phyloP scores from a whole-genome alignment of 2,113 vertebrate species.

The Megaleporinus macrocephalus region DNA sequence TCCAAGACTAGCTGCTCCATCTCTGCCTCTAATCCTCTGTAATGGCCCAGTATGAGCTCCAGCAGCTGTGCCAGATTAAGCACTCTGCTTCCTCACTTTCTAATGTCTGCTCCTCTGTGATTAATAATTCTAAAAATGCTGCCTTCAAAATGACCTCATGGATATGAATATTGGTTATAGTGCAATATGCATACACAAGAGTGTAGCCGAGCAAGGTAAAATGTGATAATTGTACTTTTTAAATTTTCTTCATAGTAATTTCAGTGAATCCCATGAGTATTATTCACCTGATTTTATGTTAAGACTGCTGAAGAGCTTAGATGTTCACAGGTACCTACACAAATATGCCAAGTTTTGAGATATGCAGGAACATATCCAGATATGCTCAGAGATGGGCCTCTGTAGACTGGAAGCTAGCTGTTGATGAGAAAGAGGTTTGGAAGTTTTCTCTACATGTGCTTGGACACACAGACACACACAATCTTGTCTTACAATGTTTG shows the following conservation, averaged over 20 bases:
- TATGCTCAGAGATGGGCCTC: background rate
- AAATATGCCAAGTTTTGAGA: background rate
- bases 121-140: constrained; percentile 71
- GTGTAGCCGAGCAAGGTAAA: no score
- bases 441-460: constrained; percentile 1
- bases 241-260: background rate
- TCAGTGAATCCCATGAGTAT: no score
- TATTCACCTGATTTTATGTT: background rate
- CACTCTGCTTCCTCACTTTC: constrained; percentile 68
- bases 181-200: background rate
- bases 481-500: background rate
- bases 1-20: constrained; percentile 27
- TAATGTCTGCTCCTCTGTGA: constrained; percentile 86
- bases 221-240: background rate
- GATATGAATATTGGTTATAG: background rate
- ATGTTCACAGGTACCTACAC: constrained; percentile 15
- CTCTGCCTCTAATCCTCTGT: constrained; percentile 78
- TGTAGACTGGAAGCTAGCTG: background rate
- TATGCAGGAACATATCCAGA: constrained; percentile 10
- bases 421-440: background rate
- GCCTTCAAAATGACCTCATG: background rate
- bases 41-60: constrained; percentile 76
- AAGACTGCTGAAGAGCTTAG: background rate
- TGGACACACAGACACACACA: background rate
- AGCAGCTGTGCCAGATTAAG: constrained; percentile 80